A percentile compares a stretch with the other conserved stretches of the same genome.
Conservation (phyloP, 2,888 invertebrate species). For the Hipparchia sbordonii region DNA sequence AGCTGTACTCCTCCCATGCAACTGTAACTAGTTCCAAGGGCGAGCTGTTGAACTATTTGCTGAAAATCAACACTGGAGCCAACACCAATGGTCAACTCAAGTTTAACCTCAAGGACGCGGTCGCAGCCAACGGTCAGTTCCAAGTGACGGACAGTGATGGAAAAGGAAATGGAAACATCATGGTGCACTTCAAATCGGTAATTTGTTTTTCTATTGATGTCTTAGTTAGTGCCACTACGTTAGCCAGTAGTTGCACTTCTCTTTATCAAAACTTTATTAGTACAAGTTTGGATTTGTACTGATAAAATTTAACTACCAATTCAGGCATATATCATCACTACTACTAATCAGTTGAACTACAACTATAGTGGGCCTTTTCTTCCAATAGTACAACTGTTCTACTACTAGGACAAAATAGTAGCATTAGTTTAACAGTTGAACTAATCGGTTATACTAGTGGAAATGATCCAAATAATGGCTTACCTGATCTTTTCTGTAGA, state of each 20-base stretch:
- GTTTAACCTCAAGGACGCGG: slow-evolving; percentile 82
- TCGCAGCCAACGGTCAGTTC: slow-evolving; percentile 85
- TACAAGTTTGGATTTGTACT: too few species aligned
- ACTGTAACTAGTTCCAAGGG: slow-evolving; percentile 73
- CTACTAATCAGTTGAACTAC: too few species aligned
- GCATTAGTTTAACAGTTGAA: too few species aligned
- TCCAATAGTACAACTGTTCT: too few species aligned
- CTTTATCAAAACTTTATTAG: too few species aligned
- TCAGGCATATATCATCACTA: too few species aligned
- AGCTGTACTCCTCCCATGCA: slow-evolving; percentile 77
- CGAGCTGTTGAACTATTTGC: slow-evolving; percentile 77
- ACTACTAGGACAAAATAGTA: too few species aligned
- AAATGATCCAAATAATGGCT: too few species aligned
- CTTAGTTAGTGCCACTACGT: not conserved
- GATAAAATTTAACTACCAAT: too few species aligned
- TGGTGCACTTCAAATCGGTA: slow-evolving; percentile 83
- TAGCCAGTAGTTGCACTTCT: too few species aligned
- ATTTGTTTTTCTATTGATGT: slow-evolving; percentile 13
- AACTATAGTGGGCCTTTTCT: too few species aligned
- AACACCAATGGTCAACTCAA: slow-evolving; percentile 78
- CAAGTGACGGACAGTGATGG: slow-evolving; percentile 84
- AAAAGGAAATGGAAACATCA: slow-evolving; percentile 84
- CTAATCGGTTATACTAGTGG: too few species aligned
- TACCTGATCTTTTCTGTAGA: not conserved
- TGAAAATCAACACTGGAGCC: slow-evolving; percentile 72